Conservation (phyloP, 2,888 invertebrate species). For the Pyrochroa serraticornis region DNA sequence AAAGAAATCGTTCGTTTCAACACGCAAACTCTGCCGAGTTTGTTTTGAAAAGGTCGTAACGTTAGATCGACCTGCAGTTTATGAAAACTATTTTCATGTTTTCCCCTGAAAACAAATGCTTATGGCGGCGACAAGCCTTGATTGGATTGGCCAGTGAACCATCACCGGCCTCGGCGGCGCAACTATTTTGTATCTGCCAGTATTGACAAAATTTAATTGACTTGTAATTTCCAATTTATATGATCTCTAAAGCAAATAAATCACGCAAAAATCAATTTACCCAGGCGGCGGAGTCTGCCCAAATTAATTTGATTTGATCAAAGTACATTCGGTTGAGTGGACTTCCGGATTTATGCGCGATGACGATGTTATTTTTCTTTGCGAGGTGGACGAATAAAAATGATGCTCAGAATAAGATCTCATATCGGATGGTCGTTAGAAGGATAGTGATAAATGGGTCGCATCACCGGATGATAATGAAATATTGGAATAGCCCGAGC, state of each 20-base stretch:
- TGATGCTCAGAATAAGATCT: slow-evolving; percentile 13
- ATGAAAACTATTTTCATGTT: slow-evolving; percentile 13
- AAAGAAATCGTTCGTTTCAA: slow-evolving; percentile 24
- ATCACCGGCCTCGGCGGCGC: slow-evolving; percentile 11
- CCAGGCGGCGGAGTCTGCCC: not conserved
- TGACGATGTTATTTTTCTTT: slow-evolving; percentile 12
- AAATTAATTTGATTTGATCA: too few species aligned
- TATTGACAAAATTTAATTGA: slow-evolving; percentile 21
- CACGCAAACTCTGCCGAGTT: slow-evolving; percentile 17
- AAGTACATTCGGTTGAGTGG: too few species aligned
- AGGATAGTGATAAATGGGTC: slow-evolving; percentile 19
- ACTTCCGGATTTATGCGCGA: not conserved
- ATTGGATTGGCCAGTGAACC: slow-evolving; percentile 23
- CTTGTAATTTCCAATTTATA: slow-evolving; percentile 13
- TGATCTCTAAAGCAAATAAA: not conserved
- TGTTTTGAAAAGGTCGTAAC: slow-evolving; percentile 21
- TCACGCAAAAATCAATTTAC: not conserved
- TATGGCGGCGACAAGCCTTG: slow-evolving; percentile 15
- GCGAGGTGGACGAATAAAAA: slow-evolving; percentile 11
- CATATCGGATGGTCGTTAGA: slow-evolving; percentile 17
- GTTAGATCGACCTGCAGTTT: slow-evolving; percentile 11
- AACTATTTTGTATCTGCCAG: slow-evolving; percentile 15
- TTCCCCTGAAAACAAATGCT: slow-evolving; percentile 14
- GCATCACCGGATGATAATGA: slow-evolving; percentile 27
- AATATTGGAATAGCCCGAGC: slow-evolving; percentile 27